These are phyloP conservation scores for Chaitophorus viminalis DNA, from an alignment of 2,888 invertebrate genomes.

Conservation along the genomic window DNA sequence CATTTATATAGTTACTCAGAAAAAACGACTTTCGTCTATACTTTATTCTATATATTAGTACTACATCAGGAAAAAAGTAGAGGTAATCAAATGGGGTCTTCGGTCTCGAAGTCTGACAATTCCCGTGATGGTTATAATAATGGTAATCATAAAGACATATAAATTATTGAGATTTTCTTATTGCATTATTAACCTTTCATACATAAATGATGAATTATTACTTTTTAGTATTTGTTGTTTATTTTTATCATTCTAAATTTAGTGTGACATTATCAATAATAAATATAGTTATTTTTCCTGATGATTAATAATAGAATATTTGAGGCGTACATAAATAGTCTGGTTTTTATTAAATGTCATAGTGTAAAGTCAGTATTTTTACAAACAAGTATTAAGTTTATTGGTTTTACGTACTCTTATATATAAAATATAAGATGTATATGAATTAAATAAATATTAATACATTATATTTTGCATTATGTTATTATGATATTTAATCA, in stretches of 20 bases:
- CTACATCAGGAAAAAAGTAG: slow-evolving; percentile 10
- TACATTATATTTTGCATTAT: not conserved
- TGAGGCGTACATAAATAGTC: not conserved
- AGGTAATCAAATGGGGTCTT: slow-evolving; percentile 38
- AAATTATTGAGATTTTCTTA: slow-evolving; percentile 13
- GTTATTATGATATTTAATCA: no score
- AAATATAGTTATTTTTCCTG: not conserved
- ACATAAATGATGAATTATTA: slow-evolving; percentile 20
- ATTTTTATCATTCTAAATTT: not conserved
- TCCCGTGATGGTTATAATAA: slow-evolving; percentile 1
- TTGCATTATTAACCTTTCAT: slow-evolving; percentile 4
- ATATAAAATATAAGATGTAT: no score
- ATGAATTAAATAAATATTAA: not conserved
- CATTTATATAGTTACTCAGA: not conserved
- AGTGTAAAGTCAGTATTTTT: no score
- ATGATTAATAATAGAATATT: not conserved
- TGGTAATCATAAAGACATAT: no score
- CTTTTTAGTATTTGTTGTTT: not conserved
- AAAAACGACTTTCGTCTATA: slow-evolving; percentile 34
- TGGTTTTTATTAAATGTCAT: no score
- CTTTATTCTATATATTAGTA: no score
- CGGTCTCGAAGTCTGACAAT: slow-evolving; percentile 22
- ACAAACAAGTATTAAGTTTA: no score
- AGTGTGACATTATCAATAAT: not conserved
- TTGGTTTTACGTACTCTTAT: no score